Base-by-base conservation (phyloP, 1,140 invertebrate species). In the Nasonia longicornis region DNA sequence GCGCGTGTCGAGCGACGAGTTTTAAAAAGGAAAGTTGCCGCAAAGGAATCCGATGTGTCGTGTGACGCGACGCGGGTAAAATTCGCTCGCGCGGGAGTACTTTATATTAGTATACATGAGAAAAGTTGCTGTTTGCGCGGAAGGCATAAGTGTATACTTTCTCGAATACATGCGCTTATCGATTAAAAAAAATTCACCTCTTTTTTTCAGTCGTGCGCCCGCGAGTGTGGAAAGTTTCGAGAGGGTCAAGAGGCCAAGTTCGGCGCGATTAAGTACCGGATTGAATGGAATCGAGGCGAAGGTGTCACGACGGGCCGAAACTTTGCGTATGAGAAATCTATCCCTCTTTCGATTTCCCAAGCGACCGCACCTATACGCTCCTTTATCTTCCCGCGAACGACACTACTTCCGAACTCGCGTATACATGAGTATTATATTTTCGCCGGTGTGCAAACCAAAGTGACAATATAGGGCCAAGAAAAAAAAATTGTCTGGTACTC, bases 91-190 rank as follows among this genome's bases (percentile, higher is more conserved):
- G 14, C 14, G 35, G 70, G 20, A 42, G 22, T 11, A 42, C 48
- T 64, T 66, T 79, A 7, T 64, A 73, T 85, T 81, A 82, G 84
- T 86, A 85, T 86, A 80, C 85, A 85, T 86, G 79, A 76, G 81
- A 85, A 86, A 86, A 86, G 84, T 86, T 86, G 38, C 38, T 63
- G 52, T 69, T 35, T 35, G n/a, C 7, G 26, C 64, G n/a, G 63
- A 64, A 31, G 26, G 48, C 12, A 3, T 20, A 48, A 11, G 0
- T 26, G 26, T 58, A 20, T 20, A 58, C 52, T 58, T 58, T 78
- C 1, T 22, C 8, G 31, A 35, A 77, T 29, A 16, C 35, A 58
- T 6, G 20, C 20, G 20, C 20, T 45, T 31, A 45, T 48, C 75
- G 31, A 48, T 77, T 77, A 38, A 26, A 69, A 38, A 69, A 42